These are phyloP conservation scores for Equus quagga DNA, from an alignment of 2,113 vertebrate species.

Conservation along the genomic window DNA sequence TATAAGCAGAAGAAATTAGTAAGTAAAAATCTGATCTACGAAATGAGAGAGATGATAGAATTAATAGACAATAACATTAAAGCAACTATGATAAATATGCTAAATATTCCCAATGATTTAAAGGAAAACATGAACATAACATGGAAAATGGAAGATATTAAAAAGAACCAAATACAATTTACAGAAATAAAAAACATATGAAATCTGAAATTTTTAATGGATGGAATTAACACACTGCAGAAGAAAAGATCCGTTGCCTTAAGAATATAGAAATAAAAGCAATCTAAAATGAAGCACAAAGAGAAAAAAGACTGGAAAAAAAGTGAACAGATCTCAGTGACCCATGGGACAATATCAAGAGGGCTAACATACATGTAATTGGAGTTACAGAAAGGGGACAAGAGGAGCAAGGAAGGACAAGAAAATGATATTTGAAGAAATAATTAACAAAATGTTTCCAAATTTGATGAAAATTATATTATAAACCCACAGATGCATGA, in stretches of 20 bases:
- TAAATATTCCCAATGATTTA: neutral
- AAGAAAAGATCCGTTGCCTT: neutral
- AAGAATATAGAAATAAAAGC: neutral
- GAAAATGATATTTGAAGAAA: neutral
- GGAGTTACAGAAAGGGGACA: neutral
- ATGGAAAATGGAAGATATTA: neutral
- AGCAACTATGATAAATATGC: neutral
- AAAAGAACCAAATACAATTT: neutral
- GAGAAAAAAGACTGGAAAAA: neutral
- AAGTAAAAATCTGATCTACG: neutral
- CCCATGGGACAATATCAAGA: neutral
- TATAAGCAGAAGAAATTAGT: neutral
- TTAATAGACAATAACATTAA: neutral
- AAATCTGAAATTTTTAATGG: conserved; percentile 34
- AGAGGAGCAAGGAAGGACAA: neutral
- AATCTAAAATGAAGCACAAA: conserved; percentile 26
- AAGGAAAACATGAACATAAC: conserved; percentile 36
- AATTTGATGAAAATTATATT: conserved; percentile 1
- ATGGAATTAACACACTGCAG: neutral
- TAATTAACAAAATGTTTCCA: neutral
- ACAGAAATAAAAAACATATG: neutral
- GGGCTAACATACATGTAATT: neutral
- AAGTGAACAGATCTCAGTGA: neutral
- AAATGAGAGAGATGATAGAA: neutral
- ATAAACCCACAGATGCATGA: neutral